Conservation (phyloP, 2,797 vertebrate genomes). For the Rhinella marina region DNA sequence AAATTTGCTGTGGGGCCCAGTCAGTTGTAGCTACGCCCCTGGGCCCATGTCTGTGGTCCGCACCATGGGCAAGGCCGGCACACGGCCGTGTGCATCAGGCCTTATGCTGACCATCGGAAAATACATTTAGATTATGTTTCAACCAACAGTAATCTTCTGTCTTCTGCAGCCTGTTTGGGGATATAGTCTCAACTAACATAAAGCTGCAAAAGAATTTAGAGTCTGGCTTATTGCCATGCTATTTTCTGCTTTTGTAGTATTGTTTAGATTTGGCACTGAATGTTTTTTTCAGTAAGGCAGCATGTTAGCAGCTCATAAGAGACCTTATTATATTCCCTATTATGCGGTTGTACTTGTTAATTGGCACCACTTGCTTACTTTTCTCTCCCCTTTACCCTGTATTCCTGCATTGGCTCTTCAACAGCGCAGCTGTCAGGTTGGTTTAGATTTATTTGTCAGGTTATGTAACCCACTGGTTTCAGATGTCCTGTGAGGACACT, state of each 20-base stretch:
- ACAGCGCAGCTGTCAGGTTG: constrained; percentile 35
- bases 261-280: not conserved
- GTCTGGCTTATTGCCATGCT: not conserved
- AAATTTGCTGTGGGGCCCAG: too few species aligned
- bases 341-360: constrained; percentile 17
- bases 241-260: not conserved
- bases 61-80: too few species aligned
- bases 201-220: not conserved
- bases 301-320: not conserved
- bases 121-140: too few species aligned
- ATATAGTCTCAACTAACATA: not conserved
- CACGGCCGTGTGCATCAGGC: too few species aligned
- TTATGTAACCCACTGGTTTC: constrained; percentile 46
- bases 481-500: constrained; percentile 44
- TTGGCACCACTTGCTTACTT: constrained; percentile 29
- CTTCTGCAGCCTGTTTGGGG: not conserved
- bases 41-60: too few species aligned
- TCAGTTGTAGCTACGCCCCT: too few species aligned
- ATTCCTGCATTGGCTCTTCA: not conserved
- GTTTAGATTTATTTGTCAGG: constrained; percentile 42
- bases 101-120: too few species aligned
- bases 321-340: not conserved
- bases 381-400: constrained; percentile 16
- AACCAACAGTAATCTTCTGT: too few species aligned
- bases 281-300: not conserved